These are phyloP conservation scores for Brachyalestes nurse DNA, from an alignment of 2,797 vertebrate genomes.

Conservation along the genomic window DNA sequence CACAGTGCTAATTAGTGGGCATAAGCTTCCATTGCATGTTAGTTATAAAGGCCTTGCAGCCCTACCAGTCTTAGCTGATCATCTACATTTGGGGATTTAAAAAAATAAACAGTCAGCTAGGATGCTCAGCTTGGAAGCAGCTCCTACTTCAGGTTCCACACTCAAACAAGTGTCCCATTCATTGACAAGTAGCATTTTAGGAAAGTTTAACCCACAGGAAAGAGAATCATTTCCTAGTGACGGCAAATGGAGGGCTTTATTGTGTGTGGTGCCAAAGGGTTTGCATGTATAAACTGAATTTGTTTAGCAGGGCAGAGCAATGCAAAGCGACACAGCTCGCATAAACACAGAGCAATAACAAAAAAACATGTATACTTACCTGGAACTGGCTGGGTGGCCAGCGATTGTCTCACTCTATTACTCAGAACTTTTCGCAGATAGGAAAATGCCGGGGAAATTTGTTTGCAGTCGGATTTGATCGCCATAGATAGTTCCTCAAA, in stretches of 20 bases:
- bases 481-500: slow-evolving; percentile 8
- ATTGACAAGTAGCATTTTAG: slow-evolving; percentile 34
- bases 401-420: slow-evolving; percentile 35
- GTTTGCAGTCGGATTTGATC: slow-evolving; percentile 31
- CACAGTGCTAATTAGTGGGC: too few species aligned
- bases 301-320: slow-evolving; percentile 71
- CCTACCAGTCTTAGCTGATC: too few species aligned
- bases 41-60: too few species aligned
- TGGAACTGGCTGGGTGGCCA: slow-evolving; percentile 49
- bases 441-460: slow-evolving; percentile 69
- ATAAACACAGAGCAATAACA: slow-evolving; percentile 56
- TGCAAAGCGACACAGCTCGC: slow-evolving; percentile 70
- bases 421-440: slow-evolving; percentile 45
- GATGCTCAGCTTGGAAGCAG: neutral
- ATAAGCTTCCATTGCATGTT: too few species aligned
- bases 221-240: slow-evolving; percentile 7
- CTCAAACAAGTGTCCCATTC: slow-evolving; percentile 53
- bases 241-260: slow-evolving; percentile 9
- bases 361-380: slow-evolving; percentile 59
- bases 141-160: neutral
- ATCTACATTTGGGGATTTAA: too few species aligned
- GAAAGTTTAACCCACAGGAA: neutral
- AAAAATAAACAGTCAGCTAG: too few species aligned
- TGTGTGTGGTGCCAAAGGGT: slow-evolving; percentile 38
- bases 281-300: slow-evolving; percentile 75